phyloP scores from a whole-genome alignment of 1,140 invertebrate species.

The Spodoptera frugiperda region DNA sequence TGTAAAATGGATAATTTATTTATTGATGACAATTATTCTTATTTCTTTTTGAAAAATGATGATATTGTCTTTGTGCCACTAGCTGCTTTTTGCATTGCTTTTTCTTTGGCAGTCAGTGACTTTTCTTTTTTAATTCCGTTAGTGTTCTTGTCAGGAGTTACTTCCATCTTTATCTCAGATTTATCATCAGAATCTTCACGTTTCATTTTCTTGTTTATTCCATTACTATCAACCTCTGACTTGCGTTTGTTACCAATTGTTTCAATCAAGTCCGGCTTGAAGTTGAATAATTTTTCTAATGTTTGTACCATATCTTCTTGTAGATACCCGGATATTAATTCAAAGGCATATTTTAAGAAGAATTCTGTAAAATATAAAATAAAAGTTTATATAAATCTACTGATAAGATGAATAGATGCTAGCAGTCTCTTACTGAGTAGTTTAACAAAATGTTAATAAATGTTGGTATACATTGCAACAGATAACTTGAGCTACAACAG shows the following conservation, averaged over 20 bases:
- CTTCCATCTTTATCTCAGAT: constrained; percentile 45
- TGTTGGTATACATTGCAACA: too few species aligned
- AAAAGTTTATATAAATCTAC: background rate
- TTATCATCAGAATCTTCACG: constrained; percentile 54
- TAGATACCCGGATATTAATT: constrained; percentile 90
- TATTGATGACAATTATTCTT: constrained; percentile 3
- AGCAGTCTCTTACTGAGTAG: too few species aligned
- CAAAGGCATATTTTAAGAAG: constrained; percentile 89
- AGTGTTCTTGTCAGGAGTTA: constrained; percentile 64
- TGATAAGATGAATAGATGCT: background rate
- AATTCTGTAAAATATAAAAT: constrained; percentile 86
- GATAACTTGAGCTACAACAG: too few species aligned
- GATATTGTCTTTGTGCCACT: constrained; percentile 91
- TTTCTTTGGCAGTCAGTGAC: constrained; percentile 88
- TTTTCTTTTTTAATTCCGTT: constrained; percentile 69
- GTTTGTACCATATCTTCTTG: constrained; percentile 88
- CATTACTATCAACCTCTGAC: constrained; percentile 71
- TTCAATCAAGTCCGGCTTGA: constrained; percentile 87
- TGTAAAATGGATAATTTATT: too few species aligned
- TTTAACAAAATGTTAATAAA: too few species aligned
- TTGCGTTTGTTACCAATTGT: constrained; percentile 87
- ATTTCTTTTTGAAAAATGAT: constrained; percentile 88
- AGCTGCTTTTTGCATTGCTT: constrained; percentile 90
- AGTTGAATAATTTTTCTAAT: constrained; percentile 87
- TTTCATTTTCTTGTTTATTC: constrained; percentile 66